These are phyloP conservation scores for Apotomis capreana DNA, from an alignment of 2,888 invertebrate species.

Conservation along the genomic window DNA sequence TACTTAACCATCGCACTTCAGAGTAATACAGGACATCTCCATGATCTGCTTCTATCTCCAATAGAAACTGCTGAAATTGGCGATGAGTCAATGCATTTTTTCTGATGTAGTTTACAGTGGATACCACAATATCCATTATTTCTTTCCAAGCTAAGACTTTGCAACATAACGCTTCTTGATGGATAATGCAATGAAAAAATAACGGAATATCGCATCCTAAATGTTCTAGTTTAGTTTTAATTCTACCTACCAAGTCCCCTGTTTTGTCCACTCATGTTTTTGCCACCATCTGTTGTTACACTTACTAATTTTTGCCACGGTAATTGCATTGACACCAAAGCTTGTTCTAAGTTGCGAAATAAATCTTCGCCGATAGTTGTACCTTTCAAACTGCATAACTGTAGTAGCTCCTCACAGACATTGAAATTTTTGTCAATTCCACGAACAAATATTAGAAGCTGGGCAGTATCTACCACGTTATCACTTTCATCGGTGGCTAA, in stretches of 20 bases:
- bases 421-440: neutral
- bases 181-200: neutral
- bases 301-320: neutral
- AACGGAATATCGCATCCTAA: neutral
- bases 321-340: neutral
- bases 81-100: neutral
- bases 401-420: neutral
- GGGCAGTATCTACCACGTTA: neutral
- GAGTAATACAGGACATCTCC: too few relatives aligned
- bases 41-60: neutral
- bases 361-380: neutral
- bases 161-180: neutral
- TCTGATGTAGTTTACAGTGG: neutral
- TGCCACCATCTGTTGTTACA: neutral
- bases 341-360: neutral
- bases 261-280: neutral
- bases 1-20: too few relatives aligned
- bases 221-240: neutral
- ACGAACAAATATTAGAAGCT: neutral
- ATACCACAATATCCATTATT: neutral
- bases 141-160: neutral
- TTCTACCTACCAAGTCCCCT: neutral
- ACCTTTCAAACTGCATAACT: neutral
- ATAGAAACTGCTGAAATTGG: neutral
- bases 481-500: neutral